Evolutionary conservation across 2,797 vertebrate genomes (phyloP).

Genomic region (Octomys mimax): DNA sequence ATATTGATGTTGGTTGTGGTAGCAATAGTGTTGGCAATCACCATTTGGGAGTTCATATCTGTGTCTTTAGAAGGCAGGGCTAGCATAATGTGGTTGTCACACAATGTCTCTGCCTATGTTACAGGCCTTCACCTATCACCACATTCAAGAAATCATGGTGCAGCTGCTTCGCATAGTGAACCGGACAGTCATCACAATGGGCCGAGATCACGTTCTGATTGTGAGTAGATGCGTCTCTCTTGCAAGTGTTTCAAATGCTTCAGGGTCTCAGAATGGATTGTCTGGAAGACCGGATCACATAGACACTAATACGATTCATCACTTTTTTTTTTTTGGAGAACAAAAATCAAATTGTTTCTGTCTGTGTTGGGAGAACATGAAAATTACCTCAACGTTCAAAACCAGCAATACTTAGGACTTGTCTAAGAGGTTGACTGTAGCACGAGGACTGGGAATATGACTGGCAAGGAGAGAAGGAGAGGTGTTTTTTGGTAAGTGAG

Average conservation of each 20-base stretch:
- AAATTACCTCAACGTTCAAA: neutral
- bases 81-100: neutral
- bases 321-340: neutral
- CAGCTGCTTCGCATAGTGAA: slow-evolving; percentile 95
- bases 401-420: neutral
- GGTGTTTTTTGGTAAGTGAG: neutral
- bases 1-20: too few relatives aligned
- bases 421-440: neutral
- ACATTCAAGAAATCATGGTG: slow-evolving; percentile 96
- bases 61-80: neutral
- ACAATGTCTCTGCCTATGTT: slow-evolving; percentile 70
- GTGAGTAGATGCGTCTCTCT: slow-evolving; percentile 91
- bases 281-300: neutral
- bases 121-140: slow-evolving; percentile 94
- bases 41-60: neutral
- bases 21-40: neutral
- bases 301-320: accelerated
- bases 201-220: slow-evolving; percentile 94
- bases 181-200: slow-evolving; percentile 96
- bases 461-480: neutral
- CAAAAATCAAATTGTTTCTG: neutral
- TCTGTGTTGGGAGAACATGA: neutral
- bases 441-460: neutral
- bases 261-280: neutral
- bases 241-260: neutral